These are phyloP conservation scores for Trachelus troglodyta DNA, from an alignment of 2,888 invertebrate genomes.

Conservation along the genomic window DNA sequence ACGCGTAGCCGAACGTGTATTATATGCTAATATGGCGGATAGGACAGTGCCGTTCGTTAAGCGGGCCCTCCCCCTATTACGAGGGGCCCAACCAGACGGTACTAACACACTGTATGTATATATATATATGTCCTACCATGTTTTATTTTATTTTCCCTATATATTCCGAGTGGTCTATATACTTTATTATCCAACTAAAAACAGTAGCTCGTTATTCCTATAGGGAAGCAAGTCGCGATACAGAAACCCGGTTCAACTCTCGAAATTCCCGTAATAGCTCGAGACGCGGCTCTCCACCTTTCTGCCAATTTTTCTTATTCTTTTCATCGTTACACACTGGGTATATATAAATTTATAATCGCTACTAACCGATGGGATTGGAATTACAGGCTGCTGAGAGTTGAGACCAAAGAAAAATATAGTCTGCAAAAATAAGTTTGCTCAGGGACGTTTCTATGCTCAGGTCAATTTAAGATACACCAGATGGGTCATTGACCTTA, in stretches of 20 bases:
- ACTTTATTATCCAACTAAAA: neutral
- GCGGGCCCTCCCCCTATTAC: neutral
- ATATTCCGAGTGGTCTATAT: neutral
- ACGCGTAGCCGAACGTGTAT: constrained; percentile 24
- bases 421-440: neutral
- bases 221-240: neutral
- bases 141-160: neutral
- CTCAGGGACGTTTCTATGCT: neutral
- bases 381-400: neutral
- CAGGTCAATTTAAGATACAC: neutral
- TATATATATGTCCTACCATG: neutral
- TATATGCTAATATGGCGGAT: constrained; percentile 55
- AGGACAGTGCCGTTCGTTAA: constrained; percentile 29
- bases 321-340: neutral
- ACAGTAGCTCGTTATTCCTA: neutral
- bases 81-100: neutral
- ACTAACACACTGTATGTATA: neutral
- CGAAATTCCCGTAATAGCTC: neutral
- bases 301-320: neutral
- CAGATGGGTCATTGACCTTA: neutral
- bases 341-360: neutral
- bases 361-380: neutral
- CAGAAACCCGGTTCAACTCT: neutral
- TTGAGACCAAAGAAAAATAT: neutral
- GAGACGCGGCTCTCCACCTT: neutral